These are phyloP conservation scores for Leptestheria dahalacensis DNA, from an alignment of 1,140 invertebrate genomes.

Conservation along the genomic window DNA sequence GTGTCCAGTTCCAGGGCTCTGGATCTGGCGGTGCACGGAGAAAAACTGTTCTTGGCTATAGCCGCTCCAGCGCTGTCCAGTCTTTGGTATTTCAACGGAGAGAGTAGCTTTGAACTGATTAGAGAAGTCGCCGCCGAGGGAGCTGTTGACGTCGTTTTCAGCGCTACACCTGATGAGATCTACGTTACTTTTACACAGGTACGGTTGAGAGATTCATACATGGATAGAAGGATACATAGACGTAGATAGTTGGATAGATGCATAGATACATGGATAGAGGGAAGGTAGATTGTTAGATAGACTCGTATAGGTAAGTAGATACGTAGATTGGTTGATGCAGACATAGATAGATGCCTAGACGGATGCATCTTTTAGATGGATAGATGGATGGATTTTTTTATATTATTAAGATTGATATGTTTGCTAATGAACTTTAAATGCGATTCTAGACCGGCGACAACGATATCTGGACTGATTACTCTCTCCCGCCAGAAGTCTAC, in stretches of 20 bases:
- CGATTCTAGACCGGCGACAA: too few relatives aligned
- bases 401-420: too few relatives aligned
- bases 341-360: too few relatives aligned
- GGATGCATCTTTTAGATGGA: too few relatives aligned
- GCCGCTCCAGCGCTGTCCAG: neutral
- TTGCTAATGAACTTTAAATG: too few relatives aligned
- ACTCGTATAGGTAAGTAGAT: too few relatives aligned
- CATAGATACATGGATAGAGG: too few relatives aligned
- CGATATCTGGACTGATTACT: neutral
- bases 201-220: neutral
- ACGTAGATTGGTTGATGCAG: too few relatives aligned
- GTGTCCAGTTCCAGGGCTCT: neutral
- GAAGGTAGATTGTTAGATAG: too few relatives aligned
- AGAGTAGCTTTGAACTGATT: neutral
- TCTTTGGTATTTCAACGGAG: neutral
- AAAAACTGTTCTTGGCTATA: neutral
- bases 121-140: neutral
- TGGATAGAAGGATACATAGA: too few relatives aligned
- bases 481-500: neutral
- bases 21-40: neutral
- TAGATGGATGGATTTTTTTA: too few relatives aligned
- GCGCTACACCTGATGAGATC: neutral
- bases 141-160: neutral
- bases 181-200: neutral
- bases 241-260: too few relatives aligned